These are phyloP conservation scores for Lepidurus couesii DNA, from an alignment of 1,140 invertebrate species.

Conservation along the genomic window DNA sequence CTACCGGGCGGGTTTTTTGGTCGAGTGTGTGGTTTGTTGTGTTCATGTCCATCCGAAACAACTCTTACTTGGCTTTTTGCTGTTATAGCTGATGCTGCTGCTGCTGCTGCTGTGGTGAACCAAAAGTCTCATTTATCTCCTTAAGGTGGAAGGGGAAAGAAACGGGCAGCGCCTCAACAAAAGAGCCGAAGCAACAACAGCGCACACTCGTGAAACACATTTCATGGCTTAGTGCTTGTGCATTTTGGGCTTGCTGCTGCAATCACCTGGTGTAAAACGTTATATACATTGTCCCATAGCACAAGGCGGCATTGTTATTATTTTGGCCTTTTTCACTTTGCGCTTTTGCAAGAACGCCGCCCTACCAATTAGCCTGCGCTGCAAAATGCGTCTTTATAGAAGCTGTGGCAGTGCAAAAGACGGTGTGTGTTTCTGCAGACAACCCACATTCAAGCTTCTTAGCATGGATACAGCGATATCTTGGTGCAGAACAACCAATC, in stretches of 20 bases:
- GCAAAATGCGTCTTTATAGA: not conserved
- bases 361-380: slow-evolving; percentile 3
- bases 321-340: slow-evolving; percentile 19
- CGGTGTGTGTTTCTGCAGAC: not conserved
- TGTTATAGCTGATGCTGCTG: not conserved
- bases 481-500: no score
- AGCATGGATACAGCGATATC: not conserved
- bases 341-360: not conserved
- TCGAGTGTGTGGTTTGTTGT: not conserved
- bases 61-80: not conserved
- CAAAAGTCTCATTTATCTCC: slow-evolving; percentile 19
- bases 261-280: slow-evolving; percentile 7
- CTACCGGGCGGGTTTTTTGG: not conserved
- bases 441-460: not conserved
- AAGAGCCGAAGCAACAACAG: slow-evolving; percentile 14
- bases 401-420: not conserved
- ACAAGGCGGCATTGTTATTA: slow-evolving; percentile 10
- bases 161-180: not conserved
- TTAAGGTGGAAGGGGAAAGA: not conserved
- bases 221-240: slow-evolving; percentile 19
- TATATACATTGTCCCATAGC: not conserved
- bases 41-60: slow-evolving; percentile 2
- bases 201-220: slow-evolving; percentile 18
- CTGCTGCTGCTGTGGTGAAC: not conserved
- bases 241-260: slow-evolving; percentile 2